Evolutionary conservation across 1,140 invertebrate genomes (phyloP).

Genomic region (Drosophila ogumai): DNA sequence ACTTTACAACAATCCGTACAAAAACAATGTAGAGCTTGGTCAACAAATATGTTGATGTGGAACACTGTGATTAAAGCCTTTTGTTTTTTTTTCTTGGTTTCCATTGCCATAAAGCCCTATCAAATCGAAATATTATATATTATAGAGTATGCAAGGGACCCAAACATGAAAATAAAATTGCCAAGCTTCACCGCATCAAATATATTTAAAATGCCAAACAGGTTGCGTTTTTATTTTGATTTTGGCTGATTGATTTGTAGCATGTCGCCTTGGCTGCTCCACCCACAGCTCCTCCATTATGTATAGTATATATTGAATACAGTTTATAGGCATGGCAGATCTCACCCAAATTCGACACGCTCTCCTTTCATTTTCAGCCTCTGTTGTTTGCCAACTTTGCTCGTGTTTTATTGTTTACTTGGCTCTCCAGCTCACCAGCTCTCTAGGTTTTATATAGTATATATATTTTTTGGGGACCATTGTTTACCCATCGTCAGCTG

Average conservation of each 20-base stretch:
- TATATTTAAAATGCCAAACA: conserved; percentile 66
- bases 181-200: conserved; percentile 11
- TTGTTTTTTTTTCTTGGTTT: neutral
- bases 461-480: neutral
- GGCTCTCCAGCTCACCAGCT: conserved; percentile 30
- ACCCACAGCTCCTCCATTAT: conserved; percentile 34
- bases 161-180: conserved; percentile 13
- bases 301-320: neutral
- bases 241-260: conserved; percentile 74
- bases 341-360: conserved; percentile 46
- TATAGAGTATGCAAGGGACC: conserved; percentile 5
- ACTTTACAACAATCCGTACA: neutral
- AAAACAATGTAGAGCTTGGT: neutral
- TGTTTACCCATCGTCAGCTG: conserved; percentile 67
- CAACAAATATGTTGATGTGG: conserved; percentile 18
- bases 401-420: conserved; percentile 35
- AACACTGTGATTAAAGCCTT: neutral
- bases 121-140: neutral
- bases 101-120: neutral
- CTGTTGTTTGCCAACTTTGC: conserved; percentile 36
- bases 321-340: conserved; percentile 10
- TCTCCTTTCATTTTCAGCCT: conserved; percentile 33
- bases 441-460: neutral
- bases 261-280: conserved; percentile 39
- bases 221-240: conserved; percentile 36